Evolutionary conservation across 1,140 invertebrate species (phyloP).

Genomic region (Achatina immaculata): DNA sequence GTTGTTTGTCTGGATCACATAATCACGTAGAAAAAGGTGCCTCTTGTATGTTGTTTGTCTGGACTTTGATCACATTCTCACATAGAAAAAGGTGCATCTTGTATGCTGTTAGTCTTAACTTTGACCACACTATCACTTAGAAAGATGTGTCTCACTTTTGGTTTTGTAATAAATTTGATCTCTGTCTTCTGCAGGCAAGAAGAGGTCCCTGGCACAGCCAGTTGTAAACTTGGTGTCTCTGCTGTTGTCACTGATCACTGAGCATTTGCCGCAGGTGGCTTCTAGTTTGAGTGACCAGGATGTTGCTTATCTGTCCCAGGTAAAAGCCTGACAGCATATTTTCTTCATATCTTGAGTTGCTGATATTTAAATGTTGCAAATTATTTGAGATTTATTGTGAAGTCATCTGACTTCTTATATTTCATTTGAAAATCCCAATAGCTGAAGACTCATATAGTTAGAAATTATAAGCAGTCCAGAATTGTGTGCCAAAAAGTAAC

Average conservation of each 20-base stretch:
- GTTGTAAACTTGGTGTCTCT: constrained; percentile 2
- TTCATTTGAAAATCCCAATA: background rate
- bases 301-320: background rate
- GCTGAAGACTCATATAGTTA: background rate
- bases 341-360: no score
- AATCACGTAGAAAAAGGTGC: no score
- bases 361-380: no score
- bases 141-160: no score
- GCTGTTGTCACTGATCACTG: constrained; percentile 7
- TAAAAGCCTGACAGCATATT: no score
- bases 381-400: background rate
- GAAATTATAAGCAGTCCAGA: no score
- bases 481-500: no score
- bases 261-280: background rate
- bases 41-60: no score
- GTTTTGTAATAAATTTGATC: no score
- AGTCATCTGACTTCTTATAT: background rate
- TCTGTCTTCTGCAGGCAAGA: constrained; percentile 6
- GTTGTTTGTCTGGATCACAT: no score
- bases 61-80: no score
- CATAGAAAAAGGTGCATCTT: no score
- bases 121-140: background rate
- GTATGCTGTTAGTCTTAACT: background rate
- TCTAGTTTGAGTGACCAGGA: background rate
- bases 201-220: background rate